Conservation (phyloP, 2,113 vertebrate species). For the Heterotilapia buettikoferi region DNA sequence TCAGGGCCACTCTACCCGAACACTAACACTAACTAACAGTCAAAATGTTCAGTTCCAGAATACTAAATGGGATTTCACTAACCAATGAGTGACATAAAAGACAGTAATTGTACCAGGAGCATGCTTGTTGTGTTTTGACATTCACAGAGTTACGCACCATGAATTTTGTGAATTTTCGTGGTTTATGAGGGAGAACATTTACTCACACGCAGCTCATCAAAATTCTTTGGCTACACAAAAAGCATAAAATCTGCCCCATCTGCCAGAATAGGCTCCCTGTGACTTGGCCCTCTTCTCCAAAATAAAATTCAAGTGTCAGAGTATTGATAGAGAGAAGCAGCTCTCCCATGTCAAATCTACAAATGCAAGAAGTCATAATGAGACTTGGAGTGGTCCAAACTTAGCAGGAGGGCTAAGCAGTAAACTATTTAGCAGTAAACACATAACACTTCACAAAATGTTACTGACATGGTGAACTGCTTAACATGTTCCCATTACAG, state of each 20-base stretch:
- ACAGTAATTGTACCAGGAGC: neutral
- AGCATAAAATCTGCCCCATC: neutral
- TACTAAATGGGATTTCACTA: neutral
- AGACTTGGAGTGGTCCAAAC: neutral
- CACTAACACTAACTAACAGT: neutral
- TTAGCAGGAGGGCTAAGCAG: neutral
- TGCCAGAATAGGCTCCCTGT: neutral
- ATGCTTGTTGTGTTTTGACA: neutral
- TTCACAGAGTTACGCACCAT: neutral
- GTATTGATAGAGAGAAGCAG: neutral
- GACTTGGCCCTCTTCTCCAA: neutral
- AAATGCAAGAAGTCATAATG: neutral
- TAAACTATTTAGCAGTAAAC: neutral
- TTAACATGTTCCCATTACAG: neutral
- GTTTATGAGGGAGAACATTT: neutral
- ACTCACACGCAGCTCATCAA: neutral
- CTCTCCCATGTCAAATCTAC: neutral
- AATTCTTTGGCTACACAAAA: neutral
- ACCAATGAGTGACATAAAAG: neutral
- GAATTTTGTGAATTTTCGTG: neutral
- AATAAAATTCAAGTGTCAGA: neutral
- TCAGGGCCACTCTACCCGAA: neutral
- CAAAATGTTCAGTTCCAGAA: neutral
- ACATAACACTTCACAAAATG: neutral
- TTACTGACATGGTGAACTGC: neutral